phyloP scores from a whole-genome alignment of 2,113 vertebrate species.

The Oryzias melastigma region DNA sequence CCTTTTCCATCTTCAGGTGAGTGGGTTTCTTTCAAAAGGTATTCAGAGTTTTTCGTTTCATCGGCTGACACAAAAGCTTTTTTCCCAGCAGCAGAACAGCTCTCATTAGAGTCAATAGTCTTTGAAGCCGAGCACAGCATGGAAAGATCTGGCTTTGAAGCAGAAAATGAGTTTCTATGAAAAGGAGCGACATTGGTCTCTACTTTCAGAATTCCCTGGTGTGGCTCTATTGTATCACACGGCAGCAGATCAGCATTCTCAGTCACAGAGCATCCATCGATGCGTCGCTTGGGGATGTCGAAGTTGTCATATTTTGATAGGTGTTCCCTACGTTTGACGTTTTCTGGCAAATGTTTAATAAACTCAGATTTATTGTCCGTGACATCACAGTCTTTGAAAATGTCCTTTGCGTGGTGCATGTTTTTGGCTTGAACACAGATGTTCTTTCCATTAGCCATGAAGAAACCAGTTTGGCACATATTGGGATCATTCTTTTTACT shows the following conservation, averaged over 20 bases:
- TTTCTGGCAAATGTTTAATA: background rate
- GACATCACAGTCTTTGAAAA: conserved; percentile 44
- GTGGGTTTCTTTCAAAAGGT: conserved; percentile 75
- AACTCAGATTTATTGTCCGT: background rate
- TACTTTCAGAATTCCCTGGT: conserved; percentile 1
- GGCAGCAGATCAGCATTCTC: background rate
- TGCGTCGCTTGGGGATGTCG: conserved; percentile 65
- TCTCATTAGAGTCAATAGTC: conserved; percentile 5
- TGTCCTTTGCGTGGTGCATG: conserved; percentile 27
- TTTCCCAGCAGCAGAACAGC: conserved; percentile 36
- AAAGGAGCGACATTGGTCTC: conserved; percentile 61
- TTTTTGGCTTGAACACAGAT: conserved; percentile 49
- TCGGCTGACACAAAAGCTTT: conserved; percentile 44
- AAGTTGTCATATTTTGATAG: conserved; percentile 2
- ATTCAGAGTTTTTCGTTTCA: conserved; percentile 42
- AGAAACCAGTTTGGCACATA: conserved; percentile 36
- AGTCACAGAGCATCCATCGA: conserved; percentile 20
- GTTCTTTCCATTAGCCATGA: conserved; percentile 48
- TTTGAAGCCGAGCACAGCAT: conserved; percentile 10
- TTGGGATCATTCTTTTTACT: background rate
- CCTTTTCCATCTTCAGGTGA: conserved; percentile 9
- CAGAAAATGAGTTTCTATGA: conserved; percentile 65
- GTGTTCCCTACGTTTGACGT: conserved; percentile 35
- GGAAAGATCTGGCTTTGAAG: conserved; percentile 59
- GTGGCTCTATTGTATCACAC: background rate